Evolutionary conservation across 2,888 invertebrate genomes (phyloP).

Genomic region (Coenonympha arcania): DNA sequence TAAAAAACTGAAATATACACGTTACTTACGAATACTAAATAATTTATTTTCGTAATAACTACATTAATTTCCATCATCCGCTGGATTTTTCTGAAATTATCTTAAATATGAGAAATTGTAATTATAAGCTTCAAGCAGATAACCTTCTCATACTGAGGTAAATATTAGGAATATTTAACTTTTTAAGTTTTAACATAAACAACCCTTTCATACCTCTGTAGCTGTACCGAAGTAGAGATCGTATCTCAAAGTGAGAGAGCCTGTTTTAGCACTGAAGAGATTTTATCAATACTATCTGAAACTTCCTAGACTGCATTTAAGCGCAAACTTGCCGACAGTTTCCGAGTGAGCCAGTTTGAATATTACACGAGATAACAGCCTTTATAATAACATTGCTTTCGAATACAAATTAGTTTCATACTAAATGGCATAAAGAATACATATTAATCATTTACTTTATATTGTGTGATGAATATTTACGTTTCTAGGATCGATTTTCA

Average conservation of each 20-base stretch:
- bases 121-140: too few relatives aligned
- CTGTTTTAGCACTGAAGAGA: conserved; percentile 26
- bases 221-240: conserved; percentile 18
- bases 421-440: neutral
- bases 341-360: conserved; percentile 15
- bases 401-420: conserved; percentile 2
- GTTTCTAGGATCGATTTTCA: too few relatives aligned
- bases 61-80: too few relatives aligned
- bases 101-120: too few relatives aligned
- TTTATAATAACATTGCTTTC: conserved; percentile 7
- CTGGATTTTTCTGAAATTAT: too few relatives aligned
- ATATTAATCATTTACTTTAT: too few relatives aligned
- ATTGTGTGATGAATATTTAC: too few relatives aligned
- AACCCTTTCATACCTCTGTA: neutral
- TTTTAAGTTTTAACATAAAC: conserved; percentile 10
- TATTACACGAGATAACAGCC: conserved; percentile 16
- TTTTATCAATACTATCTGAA: conserved; percentile 32
- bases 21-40: too few relatives aligned
- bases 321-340: conserved; percentile 15
- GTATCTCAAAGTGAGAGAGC: conserved; percentile 19
- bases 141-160: too few relatives aligned
- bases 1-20: too few relatives aligned
- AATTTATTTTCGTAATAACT: too few relatives aligned
- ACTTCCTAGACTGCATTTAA: conserved; percentile 32
- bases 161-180: neutral